Evolutionary conservation across 2,888 invertebrate genomes (phyloP), one percentile per base, ranked within the genome.

Genomic region (Petrolisthes manimaculis): DNA sequence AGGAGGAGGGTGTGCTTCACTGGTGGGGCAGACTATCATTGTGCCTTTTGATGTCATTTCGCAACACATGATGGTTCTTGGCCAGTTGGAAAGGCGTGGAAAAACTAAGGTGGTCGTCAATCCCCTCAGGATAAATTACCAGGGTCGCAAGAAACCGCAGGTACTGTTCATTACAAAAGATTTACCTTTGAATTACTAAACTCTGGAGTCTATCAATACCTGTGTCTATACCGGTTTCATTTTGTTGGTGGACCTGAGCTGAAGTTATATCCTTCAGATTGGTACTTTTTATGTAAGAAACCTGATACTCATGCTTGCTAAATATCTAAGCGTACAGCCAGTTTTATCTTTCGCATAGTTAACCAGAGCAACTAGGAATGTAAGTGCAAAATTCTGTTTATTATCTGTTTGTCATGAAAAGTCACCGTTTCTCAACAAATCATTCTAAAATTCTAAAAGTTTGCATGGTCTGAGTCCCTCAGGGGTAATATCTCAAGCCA

Each of bases 31-130:
- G 94, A 98, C 98, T 0, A 96, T 98, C 86, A 96, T 98, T 90
- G 98, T 99, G 85, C 99, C 99, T 5, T 97, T 99, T 92, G 99
- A 99, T 93, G 97, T 99, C 79, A 95, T 99, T 86, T 98, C 98
- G 91, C 99, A 99, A 92, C 99, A 99, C 93, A 95, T 98, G 86
- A 99, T 99, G 98, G 96, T 99, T 92, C 94, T 98, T 6, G 98
- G 98, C 0, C 92, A 92, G 79, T n/a, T 91, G 61, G 89, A 90
- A 54, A 87, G 86, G 14, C 88, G 90, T n/a, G 89, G 84, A 77
- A 89, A 86, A 83, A 61, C 86, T 24, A 83, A 61, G 81, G 75
- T 86, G n/a, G 94, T 94, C 89, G 94, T 96, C 92, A 97, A 97
- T 93, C 96, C 97, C 0, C 93, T 97, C 86, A 96, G 96, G 37